Conservation (phyloP, 1,140 invertebrate genomes). For the Hyphantria cunea region DNA sequence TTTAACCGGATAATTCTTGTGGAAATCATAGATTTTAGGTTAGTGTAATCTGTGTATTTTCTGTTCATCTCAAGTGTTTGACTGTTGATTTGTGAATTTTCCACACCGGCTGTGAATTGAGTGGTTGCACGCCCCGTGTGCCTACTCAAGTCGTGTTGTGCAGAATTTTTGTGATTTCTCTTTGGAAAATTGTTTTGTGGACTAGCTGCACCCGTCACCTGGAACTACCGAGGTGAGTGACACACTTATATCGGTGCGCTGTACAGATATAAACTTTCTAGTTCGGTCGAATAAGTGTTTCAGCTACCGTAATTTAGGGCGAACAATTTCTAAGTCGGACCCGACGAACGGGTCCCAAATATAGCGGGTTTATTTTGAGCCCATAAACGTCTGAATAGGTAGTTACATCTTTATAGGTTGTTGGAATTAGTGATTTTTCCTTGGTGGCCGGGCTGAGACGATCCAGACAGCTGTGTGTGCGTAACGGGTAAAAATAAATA, state of each 20-base stretch:
- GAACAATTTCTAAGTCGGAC: conserved; percentile 55
- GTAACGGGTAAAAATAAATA: conserved; percentile 81
- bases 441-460: conserved; percentile 71
- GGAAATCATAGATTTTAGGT: conserved; percentile 77
- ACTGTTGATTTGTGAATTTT: conserved; percentile 74
- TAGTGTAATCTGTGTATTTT: conserved; percentile 78
- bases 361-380: conserved; percentile 64
- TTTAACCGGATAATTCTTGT: conserved; percentile 68
- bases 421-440: conserved; percentile 71
- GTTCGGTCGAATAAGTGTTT: conserved; percentile 31
- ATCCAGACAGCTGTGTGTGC: conserved; percentile 73
- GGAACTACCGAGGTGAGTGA: conserved; percentile 62
- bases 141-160: conserved; percentile 61
- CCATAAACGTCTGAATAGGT: conserved; percentile 31
- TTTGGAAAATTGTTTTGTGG: conserved; percentile 60
- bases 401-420: conserved; percentile 55
- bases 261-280: conserved; percentile 37
- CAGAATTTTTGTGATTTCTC: conserved; percentile 71
- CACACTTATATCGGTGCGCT: conserved; percentile 8
- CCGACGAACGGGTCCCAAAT: conserved; percentile 68
- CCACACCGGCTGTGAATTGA: conserved; percentile 73
- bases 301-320: conserved; percentile 52
- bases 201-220: conserved; percentile 42
- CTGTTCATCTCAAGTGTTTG: conserved; percentile 67
- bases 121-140: conserved; percentile 74